Percentiles rank a stretch among this genome's conserved stretches.
Conservation (phyloP, 2,797 vertebrate species). For the Labeo calbasu region DNA sequence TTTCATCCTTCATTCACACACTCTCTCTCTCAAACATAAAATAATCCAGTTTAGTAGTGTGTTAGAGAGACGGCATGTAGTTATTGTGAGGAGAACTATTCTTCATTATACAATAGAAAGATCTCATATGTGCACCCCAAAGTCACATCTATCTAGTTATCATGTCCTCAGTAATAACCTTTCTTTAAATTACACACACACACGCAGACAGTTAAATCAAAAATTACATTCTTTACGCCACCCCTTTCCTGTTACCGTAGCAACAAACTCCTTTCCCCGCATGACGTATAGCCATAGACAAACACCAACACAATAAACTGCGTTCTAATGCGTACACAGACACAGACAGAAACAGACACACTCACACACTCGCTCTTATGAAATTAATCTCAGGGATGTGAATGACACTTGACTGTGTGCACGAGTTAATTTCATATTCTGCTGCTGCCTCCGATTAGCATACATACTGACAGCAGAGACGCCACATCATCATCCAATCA, state of each 20-base stretch:
- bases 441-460: constrained; percentile 47
- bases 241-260: constrained; percentile 45
- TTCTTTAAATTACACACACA: constrained; percentile 25
- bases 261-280: constrained; percentile 30
- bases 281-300: constrained; percentile 48
- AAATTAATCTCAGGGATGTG: constrained; percentile 54
- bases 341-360: background rate
- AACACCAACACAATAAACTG: constrained; percentile 31
- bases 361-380: constrained; percentile 17
- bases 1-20: constrained; percentile 13
- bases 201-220: constrained; percentile 46
- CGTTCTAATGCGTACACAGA: constrained; percentile 24
- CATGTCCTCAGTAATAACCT: constrained; percentile 9
- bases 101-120: constrained; percentile 35
- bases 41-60: constrained; percentile 4
- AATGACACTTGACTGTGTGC: constrained; percentile 54
- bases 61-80: background rate
- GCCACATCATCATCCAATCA: constrained; percentile 53
- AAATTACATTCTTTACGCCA: constrained; percentile 40
- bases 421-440: constrained; percentile 46
- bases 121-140: constrained; percentile 11
- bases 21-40: constrained; percentile 3
- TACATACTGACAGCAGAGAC: constrained; percentile 30
- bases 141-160: constrained; percentile 41
- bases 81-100: constrained; percentile 25